A percentile compares a stretch with the other conserved stretches of the same genome.
Conservation (phyloP, 2,888 invertebrate genomes). For the Nasonia oneida region DNA sequence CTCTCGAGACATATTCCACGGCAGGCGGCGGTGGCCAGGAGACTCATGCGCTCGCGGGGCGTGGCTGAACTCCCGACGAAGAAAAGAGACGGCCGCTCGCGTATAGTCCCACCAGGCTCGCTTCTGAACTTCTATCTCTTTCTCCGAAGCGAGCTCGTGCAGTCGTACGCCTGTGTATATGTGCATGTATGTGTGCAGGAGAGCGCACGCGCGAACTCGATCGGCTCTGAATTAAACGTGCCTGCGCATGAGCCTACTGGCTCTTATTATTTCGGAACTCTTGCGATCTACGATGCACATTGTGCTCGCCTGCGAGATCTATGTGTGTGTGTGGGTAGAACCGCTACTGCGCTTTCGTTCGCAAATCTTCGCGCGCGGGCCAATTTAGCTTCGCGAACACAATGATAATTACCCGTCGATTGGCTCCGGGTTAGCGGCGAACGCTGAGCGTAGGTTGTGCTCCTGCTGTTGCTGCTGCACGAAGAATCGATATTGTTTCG, state of each 20-base stretch:
- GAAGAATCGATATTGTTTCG: conserved; percentile 15
- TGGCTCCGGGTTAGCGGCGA: background rate
- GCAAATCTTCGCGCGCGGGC: conserved; percentile 32
- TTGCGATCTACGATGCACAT: background rate
- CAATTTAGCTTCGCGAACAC: conserved; percentile 26
- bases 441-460: background rate
- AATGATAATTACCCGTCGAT: conserved; percentile 36
- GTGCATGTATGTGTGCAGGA: background rate
- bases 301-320: background rate
- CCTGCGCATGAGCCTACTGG: background rate
- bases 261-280: conserved; percentile 45
- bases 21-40: background rate
- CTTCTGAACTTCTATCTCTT: conserved; percentile 9
- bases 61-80: conserved; percentile 14
- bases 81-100: background rate
- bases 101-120: background rate
- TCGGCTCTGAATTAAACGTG: conserved; percentile 20
- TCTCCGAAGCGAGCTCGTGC: background rate
- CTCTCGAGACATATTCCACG: conserved; percentile 1
- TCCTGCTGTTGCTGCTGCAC: background rate
- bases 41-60: background rate
- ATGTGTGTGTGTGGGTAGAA: no score
- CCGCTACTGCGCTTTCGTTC: background rate
- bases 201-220: conserved; percentile 29
- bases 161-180: background rate